Percentiles rank a stretch among this genome's conserved stretches.
phyloP scores from a whole-genome alignment of 2,797 vertebrate genomes.

The Micropoecilia bifurca region DNA sequence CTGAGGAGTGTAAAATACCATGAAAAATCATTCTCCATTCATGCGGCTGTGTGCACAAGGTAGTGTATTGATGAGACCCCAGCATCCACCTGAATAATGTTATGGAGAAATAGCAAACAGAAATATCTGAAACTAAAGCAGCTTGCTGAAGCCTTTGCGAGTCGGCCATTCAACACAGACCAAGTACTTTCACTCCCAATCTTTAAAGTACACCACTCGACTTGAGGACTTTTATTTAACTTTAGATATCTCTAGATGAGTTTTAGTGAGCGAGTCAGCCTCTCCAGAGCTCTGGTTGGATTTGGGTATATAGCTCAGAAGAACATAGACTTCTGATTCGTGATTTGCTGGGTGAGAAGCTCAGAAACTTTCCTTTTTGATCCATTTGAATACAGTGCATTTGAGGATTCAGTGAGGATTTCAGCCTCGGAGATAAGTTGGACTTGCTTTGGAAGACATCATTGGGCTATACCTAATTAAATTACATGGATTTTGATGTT shows the following conservation, averaged over 20 bases:
- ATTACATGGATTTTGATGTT: slow-evolving; percentile 43
- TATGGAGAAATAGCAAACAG: slow-evolving; percentile 26
- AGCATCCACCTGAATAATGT: slow-evolving; percentile 40
- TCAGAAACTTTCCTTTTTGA: slow-evolving; percentile 33
- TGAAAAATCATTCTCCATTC: slow-evolving; percentile 55
- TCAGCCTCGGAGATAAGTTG: slow-evolving; percentile 28
- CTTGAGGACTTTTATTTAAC: slow-evolving; percentile 68
- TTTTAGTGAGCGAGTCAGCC: slow-evolving; percentile 37
- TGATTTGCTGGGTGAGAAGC: slow-evolving; percentile 32
- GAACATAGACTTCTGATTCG: slow-evolving; percentile 54
- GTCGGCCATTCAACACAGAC: slow-evolving; percentile 41
- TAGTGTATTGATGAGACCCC: slow-evolving; percentile 32
- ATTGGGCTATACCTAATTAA: slow-evolving; percentile 26
- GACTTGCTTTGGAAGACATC: slow-evolving; percentile 24
- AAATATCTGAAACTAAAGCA: slow-evolving; percentile 47
- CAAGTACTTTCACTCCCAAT: slow-evolving; percentile 38
- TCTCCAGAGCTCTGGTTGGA: slow-evolving; percentile 47
- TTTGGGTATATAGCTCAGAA: slow-evolving; percentile 46
- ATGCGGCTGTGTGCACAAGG: slow-evolving; percentile 33
- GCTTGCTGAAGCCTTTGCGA: slow-evolving; percentile 29
- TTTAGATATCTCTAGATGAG: slow-evolving; percentile 55
- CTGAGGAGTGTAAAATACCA: slow-evolving; percentile 45
- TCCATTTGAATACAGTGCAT: slow-evolving; percentile 54
- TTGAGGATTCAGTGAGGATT: slow-evolving; percentile 42
- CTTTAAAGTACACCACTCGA: slow-evolving; percentile 48